Evolutionary conservation across 2,888 invertebrate genomes (phyloP).

Genomic region (Herminia tarsipennalis): DNA sequence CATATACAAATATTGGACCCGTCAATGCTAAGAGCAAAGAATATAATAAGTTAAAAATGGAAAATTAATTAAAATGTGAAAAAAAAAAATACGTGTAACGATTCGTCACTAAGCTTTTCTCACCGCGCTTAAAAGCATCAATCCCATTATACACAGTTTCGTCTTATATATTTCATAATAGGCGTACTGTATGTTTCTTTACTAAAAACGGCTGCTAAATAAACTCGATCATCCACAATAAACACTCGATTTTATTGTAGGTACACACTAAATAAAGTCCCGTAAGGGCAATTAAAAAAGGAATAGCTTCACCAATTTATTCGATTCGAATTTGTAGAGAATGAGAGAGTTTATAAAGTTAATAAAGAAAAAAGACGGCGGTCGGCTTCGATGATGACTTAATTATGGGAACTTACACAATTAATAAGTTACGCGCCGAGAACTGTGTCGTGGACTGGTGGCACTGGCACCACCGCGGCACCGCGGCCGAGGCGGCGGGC

Average conservation of each 20-base stretch:
- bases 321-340: slow-evolving; percentile 39
- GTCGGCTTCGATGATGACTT: slow-evolving; percentile 40
- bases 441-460: slow-evolving; percentile 8
- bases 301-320: slow-evolving; percentile 43
- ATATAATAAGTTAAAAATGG: too few species aligned
- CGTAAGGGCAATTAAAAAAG: slow-evolving; percentile 41
- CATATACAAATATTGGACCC: background rate
- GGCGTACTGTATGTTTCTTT: slow-evolving; percentile 6
- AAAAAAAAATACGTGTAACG: background rate
- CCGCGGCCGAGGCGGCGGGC: too few species aligned
- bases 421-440: slow-evolving; percentile 27
- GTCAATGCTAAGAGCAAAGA: too few species aligned
- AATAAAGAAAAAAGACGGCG: slow-evolving; percentile 35
- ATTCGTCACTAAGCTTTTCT: too few species aligned
- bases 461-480: too few species aligned
- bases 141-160: background rate
- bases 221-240: slow-evolving; percentile 28
- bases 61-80: background rate
- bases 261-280: slow-evolving; percentile 33
- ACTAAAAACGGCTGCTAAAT: slow-evolving; percentile 17
- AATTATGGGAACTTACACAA: slow-evolving; percentile 50
- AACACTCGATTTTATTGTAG: slow-evolving; percentile 38
- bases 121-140: too few species aligned
- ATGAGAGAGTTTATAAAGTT: slow-evolving; percentile 39
- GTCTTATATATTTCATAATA: background rate